Conservation (phyloP, 2,113 vertebrate genomes). For the Limnothrissa miodon region DNA sequence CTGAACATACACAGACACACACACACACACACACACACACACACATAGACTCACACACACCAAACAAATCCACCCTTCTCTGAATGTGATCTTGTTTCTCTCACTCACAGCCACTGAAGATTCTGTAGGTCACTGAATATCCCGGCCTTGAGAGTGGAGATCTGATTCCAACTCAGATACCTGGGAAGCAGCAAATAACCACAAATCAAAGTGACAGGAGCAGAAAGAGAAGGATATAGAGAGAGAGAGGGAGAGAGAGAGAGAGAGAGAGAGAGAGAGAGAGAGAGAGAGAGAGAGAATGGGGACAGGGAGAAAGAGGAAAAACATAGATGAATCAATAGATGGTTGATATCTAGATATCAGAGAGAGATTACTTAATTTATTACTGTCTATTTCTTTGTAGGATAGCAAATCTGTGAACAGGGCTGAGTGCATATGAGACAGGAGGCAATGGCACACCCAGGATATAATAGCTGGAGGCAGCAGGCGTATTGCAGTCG, state of each 20-base stretch:
- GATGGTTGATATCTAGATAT: background rate
- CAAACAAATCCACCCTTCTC: background rate
- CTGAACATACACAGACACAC: background rate
- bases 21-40: slow-evolving; percentile 32
- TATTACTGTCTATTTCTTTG: background rate
- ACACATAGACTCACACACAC: background rate
- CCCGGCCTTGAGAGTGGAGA: slow-evolving; percentile 51
- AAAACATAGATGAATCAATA: too few relatives aligned
- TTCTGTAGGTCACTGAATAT: slow-evolving; percentile 59
- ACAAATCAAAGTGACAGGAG: slow-evolving; percentile 3
- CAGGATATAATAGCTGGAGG: background rate
- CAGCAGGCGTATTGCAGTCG: background rate
- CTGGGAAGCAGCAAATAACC: slow-evolving; percentile 37
- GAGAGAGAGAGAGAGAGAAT: background rate
- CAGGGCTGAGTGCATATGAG: background rate
- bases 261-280: background rate
- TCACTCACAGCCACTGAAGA: slow-evolving; percentile 66
- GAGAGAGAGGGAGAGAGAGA: background rate
- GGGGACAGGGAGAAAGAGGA: slow-evolving; percentile 3
- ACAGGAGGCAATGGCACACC: background rate
- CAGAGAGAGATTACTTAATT: background rate
- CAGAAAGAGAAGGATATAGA: background rate
- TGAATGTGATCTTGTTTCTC: background rate
- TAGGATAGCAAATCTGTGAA: background rate
- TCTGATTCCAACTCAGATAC: slow-evolving; percentile 65